Evolutionary conservation across 2,888 invertebrate species (phyloP), one percentile per base, ranked within the genome.

Genomic region (Patella depressa): DNA sequence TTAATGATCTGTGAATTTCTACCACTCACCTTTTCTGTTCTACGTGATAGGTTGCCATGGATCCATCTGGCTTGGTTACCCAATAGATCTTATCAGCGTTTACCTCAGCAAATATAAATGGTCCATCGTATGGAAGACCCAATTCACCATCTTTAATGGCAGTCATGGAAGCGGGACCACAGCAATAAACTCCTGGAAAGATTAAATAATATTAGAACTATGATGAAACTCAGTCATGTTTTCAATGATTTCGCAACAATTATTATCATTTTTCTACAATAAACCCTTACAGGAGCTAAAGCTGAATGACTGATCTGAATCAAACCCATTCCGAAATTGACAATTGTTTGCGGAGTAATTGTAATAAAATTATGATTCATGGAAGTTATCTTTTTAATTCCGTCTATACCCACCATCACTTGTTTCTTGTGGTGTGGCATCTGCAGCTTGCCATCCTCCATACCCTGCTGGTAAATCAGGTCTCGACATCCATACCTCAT

Each of bases 21-120:
- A 45, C 9, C 45, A 45, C 74, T 69, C 45, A 77, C 73, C 45
- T 53, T 70, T 57, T 71, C 34, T 77, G 70, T 24, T 73, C 73
- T 15, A 72, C 53, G 29, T 69, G 73, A 17, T 53, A 24, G 5
- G 54, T 73, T 12, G 55, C 54, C 59, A 73, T 53, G 29, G 69
- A 45, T n/a, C 86, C 85, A 69, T 86, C 83, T 9, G 71, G 17
- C 9, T 65, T 9, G 24, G 81, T 54, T 15, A 84, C 34, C 97
- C 97, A 98, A 87, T 95, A 95, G 9, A 97, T 94, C 92, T 96
- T 96, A 90, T 98, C 98, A 14, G 98, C 98, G 90, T 98, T 98
- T 2, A 98, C 97, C 93, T 98, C 97, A 3, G 98, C 96, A 89
- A 95, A 98, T 1, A 98, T 93, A 89, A 98, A 98, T 24, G 94